Percentiles rank a stretch among this genome's conserved stretches.
These are phyloP conservation scores for Eurystomus gularis DNA, from an alignment of 2,113 vertebrate genomes.

Conservation along the genomic window DNA sequence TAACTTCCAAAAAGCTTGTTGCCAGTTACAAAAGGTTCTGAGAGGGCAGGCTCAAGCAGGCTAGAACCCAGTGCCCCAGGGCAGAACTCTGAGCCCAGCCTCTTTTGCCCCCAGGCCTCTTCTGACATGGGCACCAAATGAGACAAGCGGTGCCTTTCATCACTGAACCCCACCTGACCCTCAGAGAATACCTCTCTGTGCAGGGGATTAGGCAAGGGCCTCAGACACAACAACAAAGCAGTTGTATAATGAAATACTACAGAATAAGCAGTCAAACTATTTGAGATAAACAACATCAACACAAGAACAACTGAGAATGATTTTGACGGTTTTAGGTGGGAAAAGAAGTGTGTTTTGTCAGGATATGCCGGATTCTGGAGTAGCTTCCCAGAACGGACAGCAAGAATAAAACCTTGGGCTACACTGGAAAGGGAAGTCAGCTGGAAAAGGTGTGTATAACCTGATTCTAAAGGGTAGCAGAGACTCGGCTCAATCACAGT, in stretches of 20 bases:
- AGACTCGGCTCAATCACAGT: background rate
- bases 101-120: background rate
- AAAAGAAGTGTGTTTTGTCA: background rate
- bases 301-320: background rate
- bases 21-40: background rate
- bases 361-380: background rate
- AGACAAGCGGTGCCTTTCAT: background rate
- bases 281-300: background rate
- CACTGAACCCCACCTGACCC: background rate
- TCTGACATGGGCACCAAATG: rapidly evolving
- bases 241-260: background rate
- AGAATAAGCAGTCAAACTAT: background rate
- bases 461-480: background rate
- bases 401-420: background rate
- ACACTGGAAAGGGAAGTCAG: background rate
- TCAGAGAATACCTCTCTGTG: background rate
- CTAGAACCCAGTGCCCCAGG: background rate
- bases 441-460: background rate
- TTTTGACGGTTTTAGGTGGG: background rate
- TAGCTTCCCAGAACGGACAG: background rate
- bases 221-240: background rate
- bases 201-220: background rate
- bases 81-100: background rate
- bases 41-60: background rate
- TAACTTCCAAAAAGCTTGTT: background rate